Evolutionary conservation across 2,113 vertebrate species (phyloP), one percentile per base, ranked within the genome.

Genomic region (Sapajus apella): DNA sequence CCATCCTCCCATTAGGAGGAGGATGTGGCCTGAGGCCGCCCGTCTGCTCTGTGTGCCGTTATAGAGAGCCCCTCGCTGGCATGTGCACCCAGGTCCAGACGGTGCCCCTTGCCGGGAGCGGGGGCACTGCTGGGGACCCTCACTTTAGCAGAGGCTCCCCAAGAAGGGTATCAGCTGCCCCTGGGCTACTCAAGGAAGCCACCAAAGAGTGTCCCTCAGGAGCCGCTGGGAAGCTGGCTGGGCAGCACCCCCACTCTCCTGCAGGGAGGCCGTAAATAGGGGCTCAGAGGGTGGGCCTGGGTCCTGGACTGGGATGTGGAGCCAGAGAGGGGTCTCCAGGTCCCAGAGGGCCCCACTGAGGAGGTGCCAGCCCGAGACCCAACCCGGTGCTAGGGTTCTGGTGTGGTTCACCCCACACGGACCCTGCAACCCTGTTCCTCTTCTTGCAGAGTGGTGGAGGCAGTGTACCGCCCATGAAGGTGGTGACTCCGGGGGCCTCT

Each of bases 401-500:
- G 45, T 90, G 83, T 97, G 94, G 94, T 16, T 11, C 21, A 21
- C 32, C 13, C 45, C 72, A 47, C 8, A 7, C 12, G 61, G 20
- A 25, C 17, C 43, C 61, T 89, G 40, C 87, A 80, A 93, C 70
- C 47, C 75, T 84, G 6, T 98, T 75, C 95, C n/a, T 98, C 87
- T 94, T 64, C 3, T 37, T 84, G 52, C 98, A 99, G 99, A 98
- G 98, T 5, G 99, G 98, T 0, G 99, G 99, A 0, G 98, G 98
- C 16, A 98, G 99, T 20, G 99, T 99, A 87, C 98, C 98, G 0
- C 96, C 98, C 83, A 99, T 99, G 91, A 99, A 99, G 98, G 99
- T 98, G 96, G 98, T 99, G 96, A 99, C 99, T 52, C 99, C 99
- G 0, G 99, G 99, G 11, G 98, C 99, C 14, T 99, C 99, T 3